Base-by-base conservation (phyloP, 2,888 invertebrate species). In the Endomychus coccineus region DNA sequence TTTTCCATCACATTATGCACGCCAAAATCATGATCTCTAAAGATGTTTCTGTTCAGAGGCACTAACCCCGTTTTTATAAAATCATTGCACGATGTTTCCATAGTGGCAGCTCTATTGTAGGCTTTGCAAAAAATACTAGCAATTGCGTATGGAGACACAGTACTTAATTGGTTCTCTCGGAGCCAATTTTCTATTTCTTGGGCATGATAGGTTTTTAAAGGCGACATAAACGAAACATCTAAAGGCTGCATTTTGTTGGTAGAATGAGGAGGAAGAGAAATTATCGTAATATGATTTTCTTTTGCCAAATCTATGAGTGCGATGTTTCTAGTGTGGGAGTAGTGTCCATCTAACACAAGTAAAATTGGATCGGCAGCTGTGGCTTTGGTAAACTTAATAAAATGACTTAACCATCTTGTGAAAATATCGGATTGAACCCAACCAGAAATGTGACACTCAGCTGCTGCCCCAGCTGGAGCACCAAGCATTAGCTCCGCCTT, bases 401-500 rank as follows among this genome's bases (percentile, higher is more conserved):
- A 46, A 44, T 59, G 52, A 16, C 41, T 27, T 25, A 61, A 48
- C 58, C 57, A 59, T 23, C 54, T 39, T 5, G 49, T 45, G 42
- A 56, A 59, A 3, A 52, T 36, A 6, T 51, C 34, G 15, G 46
- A 23, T 37, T 56, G 55, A 12, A 60, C 51, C 54, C 56, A 59
- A 25, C 58, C 58, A 22, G 54, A 56, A 34, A 43, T 43, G 34
- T 58, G 55, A 41, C 45, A 48, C 21, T 39, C 43, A 16, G 28
- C 46, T 6, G 54, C 44, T 11, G 52, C 30, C 19, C 50, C 50
- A 19, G 49, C 36, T 24, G 56, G 55, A 15, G 52, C 53, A 21
- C 46, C 49, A 36, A 55, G 46, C 22, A 54, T 36, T 9, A 59
- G 37, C 12, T 55, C 45, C 1, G 36, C 36, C 19, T 54, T 53